Conservation (phyloP, 1,140 invertebrate genomes). For the Plodia interpunctella region DNA sequence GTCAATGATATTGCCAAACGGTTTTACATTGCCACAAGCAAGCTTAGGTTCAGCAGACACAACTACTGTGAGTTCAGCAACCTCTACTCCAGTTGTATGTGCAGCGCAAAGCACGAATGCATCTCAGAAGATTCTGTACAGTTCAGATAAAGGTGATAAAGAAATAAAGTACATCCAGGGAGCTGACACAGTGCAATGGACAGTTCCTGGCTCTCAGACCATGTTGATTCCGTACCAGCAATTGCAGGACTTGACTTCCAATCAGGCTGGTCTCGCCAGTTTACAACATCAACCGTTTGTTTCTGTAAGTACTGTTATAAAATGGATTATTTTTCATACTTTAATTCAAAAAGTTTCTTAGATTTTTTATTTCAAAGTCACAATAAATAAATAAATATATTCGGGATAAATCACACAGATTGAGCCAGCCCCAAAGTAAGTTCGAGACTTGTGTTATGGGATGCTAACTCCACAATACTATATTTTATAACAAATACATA, state of each 20-base stretch:
- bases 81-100: conserved; percentile 64
- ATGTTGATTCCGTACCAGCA: conserved; percentile 71
- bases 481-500: no score
- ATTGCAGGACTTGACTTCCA: conserved; percentile 55
- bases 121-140: conserved; percentile 67
- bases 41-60: conserved; percentile 55
- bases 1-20: conserved; percentile 70
- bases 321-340: background rate
- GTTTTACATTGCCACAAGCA: conserved; percentile 59
- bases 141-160: conserved; percentile 66
- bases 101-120: conserved; percentile 62
- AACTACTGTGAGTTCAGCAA: conserved; percentile 64
- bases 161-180: conserved; percentile 69
- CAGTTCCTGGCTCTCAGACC: conserved; percentile 62
- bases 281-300: conserved; percentile 67
- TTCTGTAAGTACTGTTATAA: conserved; percentile 53
- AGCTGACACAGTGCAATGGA: conserved; percentile 65
- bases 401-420: no score
- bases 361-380: background rate
- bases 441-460: no score
- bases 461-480: no score
- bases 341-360: no score
- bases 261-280: conserved; percentile 53
- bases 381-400: no score
- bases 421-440: no score